These are phyloP conservation scores for Nasonia oneida DNA, from an alignment of 2,888 invertebrate genomes.

Conservation along the genomic window DNA sequence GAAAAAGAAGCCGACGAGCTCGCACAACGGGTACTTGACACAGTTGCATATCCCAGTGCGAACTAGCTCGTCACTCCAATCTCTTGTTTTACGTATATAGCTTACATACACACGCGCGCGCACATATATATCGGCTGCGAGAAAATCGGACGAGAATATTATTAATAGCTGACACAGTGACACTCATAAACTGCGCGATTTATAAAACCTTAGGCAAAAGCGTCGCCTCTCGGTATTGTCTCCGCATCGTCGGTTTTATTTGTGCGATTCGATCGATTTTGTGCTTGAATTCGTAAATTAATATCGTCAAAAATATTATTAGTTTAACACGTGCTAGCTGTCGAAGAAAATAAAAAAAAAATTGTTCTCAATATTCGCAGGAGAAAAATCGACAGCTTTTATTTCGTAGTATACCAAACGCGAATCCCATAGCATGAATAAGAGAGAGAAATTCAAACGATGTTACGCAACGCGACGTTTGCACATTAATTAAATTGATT, in stretches of 20 bases:
- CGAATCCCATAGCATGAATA: no score
- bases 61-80: neutral
- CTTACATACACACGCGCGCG: no score
- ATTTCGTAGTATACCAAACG: no score
- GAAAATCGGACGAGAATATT: conserved; percentile 1
- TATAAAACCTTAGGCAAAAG: neutral
- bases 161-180: neutral
- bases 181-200: neutral
- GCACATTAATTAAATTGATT: no score
- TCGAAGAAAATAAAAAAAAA: no score
- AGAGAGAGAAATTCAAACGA: no score
- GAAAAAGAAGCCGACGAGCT: neutral
- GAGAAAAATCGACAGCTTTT: no score
- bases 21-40: neutral
- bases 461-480: no score
- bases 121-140: neutral
- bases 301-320: no score
- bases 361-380: no score
- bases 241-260: neutral
- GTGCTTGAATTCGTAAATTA: no score
- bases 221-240: neutral
- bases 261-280: neutral
- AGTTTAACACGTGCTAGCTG: no score
- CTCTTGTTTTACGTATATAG: neutral
- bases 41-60: neutral